phyloP scores from a whole-genome alignment of 2,113 vertebrate genomes.

The Gulo gulo region DNA sequence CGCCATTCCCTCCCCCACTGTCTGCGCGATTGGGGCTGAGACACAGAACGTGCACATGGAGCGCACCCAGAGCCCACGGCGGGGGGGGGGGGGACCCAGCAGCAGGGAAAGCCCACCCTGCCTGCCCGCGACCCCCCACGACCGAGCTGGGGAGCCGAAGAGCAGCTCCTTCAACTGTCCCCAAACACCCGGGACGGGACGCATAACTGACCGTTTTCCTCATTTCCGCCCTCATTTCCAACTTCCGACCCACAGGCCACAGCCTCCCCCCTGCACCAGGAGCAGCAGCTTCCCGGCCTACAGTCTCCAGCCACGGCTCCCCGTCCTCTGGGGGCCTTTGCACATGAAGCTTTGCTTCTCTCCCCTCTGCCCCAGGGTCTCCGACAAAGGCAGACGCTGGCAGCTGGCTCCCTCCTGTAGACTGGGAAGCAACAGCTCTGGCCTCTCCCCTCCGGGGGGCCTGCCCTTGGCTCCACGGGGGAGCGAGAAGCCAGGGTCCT shows the following conservation, averaged over 20 bases:
- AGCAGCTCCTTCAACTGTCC: background rate
- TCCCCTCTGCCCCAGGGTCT: background rate
- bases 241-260: too few species aligned
- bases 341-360: background rate
- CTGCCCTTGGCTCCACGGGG: too few species aligned
- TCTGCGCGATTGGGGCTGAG: background rate
- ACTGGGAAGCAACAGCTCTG: too few species aligned
- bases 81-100: too few species aligned
- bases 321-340: background rate
- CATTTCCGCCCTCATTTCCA: background rate
- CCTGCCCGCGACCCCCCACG: rapidly evolving
- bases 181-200: background rate
- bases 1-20: too few species aligned
- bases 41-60: background rate
- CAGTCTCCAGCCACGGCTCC: background rate
- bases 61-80: rapidly evolving
- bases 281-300: rapidly evolving
- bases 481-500: too few species aligned
- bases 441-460: background rate
- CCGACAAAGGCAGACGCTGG: background rate
- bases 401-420: background rate
- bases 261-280: background rate
- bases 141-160: background rate
- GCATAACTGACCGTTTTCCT: background rate
- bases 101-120: background rate